Percentiles rank a stretch among this genome's conserved stretches.
These are phyloP conservation scores for Idris sp. DNA, from an alignment of 1,140 invertebrate species.

Conservation along the genomic window DNA sequence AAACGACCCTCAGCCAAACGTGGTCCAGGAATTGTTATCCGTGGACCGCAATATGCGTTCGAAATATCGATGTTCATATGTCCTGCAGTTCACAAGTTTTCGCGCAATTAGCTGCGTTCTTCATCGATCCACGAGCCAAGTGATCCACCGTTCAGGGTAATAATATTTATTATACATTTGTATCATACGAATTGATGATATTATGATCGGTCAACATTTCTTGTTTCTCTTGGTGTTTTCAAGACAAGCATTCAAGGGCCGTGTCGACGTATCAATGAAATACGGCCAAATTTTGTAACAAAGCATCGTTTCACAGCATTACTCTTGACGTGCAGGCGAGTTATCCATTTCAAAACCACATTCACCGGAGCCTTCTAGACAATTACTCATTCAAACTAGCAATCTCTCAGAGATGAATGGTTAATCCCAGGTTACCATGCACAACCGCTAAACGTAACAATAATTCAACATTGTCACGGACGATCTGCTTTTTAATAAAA, in stretches of 20 bases:
- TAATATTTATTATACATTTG: constrained; percentile 44
- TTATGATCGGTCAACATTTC: no score
- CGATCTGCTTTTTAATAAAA: constrained; percentile 24
- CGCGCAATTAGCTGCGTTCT: constrained; percentile 89
- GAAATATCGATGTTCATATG: constrained; percentile 88
- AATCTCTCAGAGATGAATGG: no score
- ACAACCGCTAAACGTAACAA: no score
- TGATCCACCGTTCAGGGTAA: constrained; percentile 83
- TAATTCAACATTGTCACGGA: constrained; percentile 2
- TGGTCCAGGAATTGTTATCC: constrained; percentile 78
- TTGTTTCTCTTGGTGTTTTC: no score
- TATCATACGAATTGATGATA: no score
- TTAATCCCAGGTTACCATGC: neutral
- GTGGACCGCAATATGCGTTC: constrained; percentile 86
- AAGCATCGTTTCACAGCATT: no score
- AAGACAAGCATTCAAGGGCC: no score
- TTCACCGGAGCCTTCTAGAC: no score
- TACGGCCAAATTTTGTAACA: no score
- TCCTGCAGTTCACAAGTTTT: constrained; percentile 89
- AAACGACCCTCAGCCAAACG: constrained; percentile 80
- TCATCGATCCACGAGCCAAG: constrained; percentile 88
- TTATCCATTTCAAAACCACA: constrained; percentile 27
- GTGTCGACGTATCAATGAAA: no score
- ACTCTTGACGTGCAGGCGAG: constrained; percentile 10
- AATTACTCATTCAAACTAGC: no score